Evolutionary conservation across 2,888 invertebrate species (phyloP).

Genomic region (Ectemnius cavifrons): DNA sequence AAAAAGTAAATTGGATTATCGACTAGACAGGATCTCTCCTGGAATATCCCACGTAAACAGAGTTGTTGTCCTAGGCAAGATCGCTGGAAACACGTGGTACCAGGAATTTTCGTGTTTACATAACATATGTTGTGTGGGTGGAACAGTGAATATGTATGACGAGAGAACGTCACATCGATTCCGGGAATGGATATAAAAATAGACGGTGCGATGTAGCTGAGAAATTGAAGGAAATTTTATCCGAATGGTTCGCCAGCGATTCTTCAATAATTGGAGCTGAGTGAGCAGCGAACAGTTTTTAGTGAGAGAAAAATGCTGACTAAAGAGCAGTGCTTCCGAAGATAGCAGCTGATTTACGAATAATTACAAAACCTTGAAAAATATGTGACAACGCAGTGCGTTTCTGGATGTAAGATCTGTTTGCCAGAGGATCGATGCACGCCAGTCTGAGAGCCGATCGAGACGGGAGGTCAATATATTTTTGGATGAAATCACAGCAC

Average conservation of each 20-base stretch:
- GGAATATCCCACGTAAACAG: no score
- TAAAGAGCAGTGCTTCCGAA: no score
- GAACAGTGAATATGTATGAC: background rate
- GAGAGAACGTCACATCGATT: conserved; percentile 11
- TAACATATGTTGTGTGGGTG: no score
- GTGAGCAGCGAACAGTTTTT: background rate
- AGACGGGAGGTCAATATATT: conserved; percentile 33
- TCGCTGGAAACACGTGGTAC: no score
- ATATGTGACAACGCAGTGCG: background rate
- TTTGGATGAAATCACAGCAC: conserved; percentile 35
- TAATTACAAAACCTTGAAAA: no score
- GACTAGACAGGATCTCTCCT: no score
- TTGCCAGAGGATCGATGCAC: background rate
- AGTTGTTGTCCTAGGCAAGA: no score
- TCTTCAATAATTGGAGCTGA: background rate
- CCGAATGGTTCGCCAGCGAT: background rate
- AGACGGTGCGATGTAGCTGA: background rate
- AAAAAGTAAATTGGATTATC: no score
- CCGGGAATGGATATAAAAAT: conserved; percentile 27
- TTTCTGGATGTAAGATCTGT: background rate
- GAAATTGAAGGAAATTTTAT: conserved; percentile 8
- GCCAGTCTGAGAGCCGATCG: background rate
- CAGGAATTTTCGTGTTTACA: no score
- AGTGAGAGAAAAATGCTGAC: background rate
- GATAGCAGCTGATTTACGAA: no score